Evolutionary conservation across 2,113 vertebrate genomes (phyloP), one percentile per base, ranked within the genome.

Genomic region (Callorhinus ursinus): DNA sequence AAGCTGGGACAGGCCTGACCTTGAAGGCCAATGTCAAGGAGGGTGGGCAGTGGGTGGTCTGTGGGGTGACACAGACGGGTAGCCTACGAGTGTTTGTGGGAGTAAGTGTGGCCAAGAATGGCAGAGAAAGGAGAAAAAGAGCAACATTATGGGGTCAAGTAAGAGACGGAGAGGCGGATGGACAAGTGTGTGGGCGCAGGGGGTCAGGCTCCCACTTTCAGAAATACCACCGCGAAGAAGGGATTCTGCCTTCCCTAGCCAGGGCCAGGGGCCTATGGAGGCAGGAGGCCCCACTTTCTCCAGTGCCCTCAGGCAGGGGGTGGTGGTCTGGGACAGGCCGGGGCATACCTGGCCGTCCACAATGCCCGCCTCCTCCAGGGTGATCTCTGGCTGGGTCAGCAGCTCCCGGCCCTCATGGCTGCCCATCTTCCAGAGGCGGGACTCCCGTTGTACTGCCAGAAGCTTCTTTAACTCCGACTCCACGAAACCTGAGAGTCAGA

Each of bases 401-500:
- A 53, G 81, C 57, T 97, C 81, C 92, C 4, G 9, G 55, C 71
- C 51, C 71, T 77, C 42, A 0, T 9, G 82, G 74, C 77, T 57
- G 12, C 71, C 26, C 65, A 65, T 71, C 61, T 92, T 65, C 92
- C 94, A 90, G 89, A 96, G 93, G 39, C 11, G 13, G 57, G 96
- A 95, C 65, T 79, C 87, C 95, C 24, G 77, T 76, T 88, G 12
- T 51, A 63, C 94, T 6, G 46, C 61, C 96, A 88, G 1, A 5
- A 88, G 15, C 36, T 96, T 95, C 97, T 97, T 92, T 93, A 94
- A 33, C 72, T 97, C 92, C 0, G 19, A 86, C 86, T 96, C 97
- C 94, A 85, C 74, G 4, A 97, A 97, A 36, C 98, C 97, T 98
- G 3, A 0, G 28, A 80, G 61, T 21, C 85, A 74, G 61, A 95